Percentiles rank a stretch among this genome's conserved stretches.
Evolutionary conservation across 1,140 invertebrate species (phyloP).

Genomic region (Drosophila rhopaloa): DNA sequence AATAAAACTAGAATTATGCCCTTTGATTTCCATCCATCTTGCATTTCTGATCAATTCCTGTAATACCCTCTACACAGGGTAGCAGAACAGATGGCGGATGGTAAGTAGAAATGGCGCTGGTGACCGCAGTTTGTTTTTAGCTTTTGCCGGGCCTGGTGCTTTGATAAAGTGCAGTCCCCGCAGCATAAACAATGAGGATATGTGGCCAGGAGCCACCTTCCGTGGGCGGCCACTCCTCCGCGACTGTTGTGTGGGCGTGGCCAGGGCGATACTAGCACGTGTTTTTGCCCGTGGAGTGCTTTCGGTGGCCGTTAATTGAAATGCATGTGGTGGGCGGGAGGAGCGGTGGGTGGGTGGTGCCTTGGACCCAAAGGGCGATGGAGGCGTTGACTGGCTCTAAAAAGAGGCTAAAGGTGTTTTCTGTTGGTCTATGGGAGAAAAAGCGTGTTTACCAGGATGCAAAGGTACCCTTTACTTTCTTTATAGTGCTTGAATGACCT

Average conservation of each 20-base stretch:
- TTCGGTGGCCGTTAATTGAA: slow-evolving; percentile 76
- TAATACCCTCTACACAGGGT: background rate
- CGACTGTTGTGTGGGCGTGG: slow-evolving; percentile 32
- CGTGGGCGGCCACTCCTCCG: background rate
- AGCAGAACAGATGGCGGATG: slow-evolving; percentile 20
- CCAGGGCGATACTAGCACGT: slow-evolving; percentile 49
- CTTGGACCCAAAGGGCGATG: slow-evolving; percentile 16
- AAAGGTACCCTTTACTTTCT: slow-evolving; percentile 2
- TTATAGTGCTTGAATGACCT: background rate
- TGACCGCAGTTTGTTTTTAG: slow-evolving; percentile 73
- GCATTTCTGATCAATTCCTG: background rate
- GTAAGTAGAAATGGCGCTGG: slow-evolving; percentile 64
- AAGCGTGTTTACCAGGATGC: background rate
- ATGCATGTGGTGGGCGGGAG: slow-evolving; percentile 63
- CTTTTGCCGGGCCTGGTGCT: slow-evolving; percentile 50
- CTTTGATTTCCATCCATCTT: no score
- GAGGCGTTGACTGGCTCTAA: slow-evolving; percentile 44
- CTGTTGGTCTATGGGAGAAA: slow-evolving; percentile 9
- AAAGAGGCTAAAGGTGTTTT: slow-evolving; percentile 63
- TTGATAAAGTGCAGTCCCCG: slow-evolving; percentile 78
- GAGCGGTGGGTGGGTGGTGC: background rate
- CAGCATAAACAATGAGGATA: slow-evolving; percentile 75
- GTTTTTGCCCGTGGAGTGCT: slow-evolving; percentile 76
- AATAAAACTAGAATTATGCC: no score
- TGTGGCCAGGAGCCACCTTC: slow-evolving; percentile 21